Base-by-base conservation (phyloP, 2,888 invertebrate species). In the Tillus elongatus region DNA sequence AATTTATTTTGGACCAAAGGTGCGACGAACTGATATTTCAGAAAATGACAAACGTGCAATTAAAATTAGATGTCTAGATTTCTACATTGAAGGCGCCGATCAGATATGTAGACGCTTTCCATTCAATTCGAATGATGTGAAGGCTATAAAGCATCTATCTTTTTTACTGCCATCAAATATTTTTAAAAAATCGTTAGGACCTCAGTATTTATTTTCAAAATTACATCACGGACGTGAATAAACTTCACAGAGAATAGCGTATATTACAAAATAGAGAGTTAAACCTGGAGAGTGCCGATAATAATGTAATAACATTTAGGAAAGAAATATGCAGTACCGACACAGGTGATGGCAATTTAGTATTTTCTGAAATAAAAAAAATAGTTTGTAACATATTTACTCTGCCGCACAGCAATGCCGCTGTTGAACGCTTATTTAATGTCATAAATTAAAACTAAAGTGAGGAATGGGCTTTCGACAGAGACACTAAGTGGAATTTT, bases 401-500 rank as follows among this genome's bases (percentile, higher is more conserved):
- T 32, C 15, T 41, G 12, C 39, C 39, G 9, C 42, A 40, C 27
- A 37, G 35, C 8, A 39, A 35, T 29, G 42, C 42, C 14, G 27
- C 30, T 8, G 39, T 42, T 13, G 42, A 42, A 39, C n/a, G 42
- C 11, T 27, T 42, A 30, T 40, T 42, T 27, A 38, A 34, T 14
- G 30, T 29, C 13, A 40, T 42, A 33, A 41, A 41, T 35, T 14
- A 41, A 41, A 41, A 41, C 34, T 28, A 39, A 41, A 31, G 13
- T 33, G 10, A 33, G 41, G 15, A 41, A 35, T 19, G 24, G 30
- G 26, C 33, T 41, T 9, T 35, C 34, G 4, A 31, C 35, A 10
- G 35, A 19, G 24, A 19, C 24, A 19, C 24, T 19, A 19, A n/a
- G 24, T 19, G 24, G 24, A 19, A 19, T 19, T 19, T 19, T 19